Evolutionary conservation across 2,888 invertebrate species (phyloP), one percentile per base, ranked within the genome.

Genomic region (Tetropium fuscum): DNA sequence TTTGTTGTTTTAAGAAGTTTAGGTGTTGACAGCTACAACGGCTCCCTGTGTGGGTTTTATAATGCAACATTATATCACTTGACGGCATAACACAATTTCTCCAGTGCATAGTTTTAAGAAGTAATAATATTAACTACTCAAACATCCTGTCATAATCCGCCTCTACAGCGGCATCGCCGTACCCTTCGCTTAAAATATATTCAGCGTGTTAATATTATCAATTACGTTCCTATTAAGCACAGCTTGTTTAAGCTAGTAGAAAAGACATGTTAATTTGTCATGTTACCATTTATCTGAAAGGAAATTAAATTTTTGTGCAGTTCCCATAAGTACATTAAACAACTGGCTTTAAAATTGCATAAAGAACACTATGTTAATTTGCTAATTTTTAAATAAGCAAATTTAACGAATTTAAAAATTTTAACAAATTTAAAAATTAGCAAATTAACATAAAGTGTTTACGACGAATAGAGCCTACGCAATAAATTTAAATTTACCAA

Each of bases 111-210:
- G 53, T 53, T 58, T 53, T 53, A 36, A 58, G 53, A 58, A 53
- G 58, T 61, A 53, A 54, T 57, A 61, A 61, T 40, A 53, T 53
- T 61, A 53, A 63, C 59, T 60, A 58, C 58, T 64, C 54, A 55
- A 55, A 60, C 66, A 63, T 66, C 66, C 66, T 63, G 66, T 63
- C 66, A 63, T 63, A 66, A 66, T 62, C 61, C 54, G 60, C 53
- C 56, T 63, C 58, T 59, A 66, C 54, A 48, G 40, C 53, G 59
- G 58, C 63, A 61, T 57, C 60, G 66, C 63, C 63, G 47, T 56
- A 53, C 58, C 58, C 54, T 56, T 41, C 55, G 60, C 61, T 65
- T 60, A 60, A 63, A 20, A 36, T 36, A 22, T 22, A 48, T 36
- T 15, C 36, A 22, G 16, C 15, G 32, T 30, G 47, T 34, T 36